These are phyloP conservation scores for Piaya cayana DNA, from an alignment of 2,113 vertebrate genomes.

Conservation along the genomic window DNA sequence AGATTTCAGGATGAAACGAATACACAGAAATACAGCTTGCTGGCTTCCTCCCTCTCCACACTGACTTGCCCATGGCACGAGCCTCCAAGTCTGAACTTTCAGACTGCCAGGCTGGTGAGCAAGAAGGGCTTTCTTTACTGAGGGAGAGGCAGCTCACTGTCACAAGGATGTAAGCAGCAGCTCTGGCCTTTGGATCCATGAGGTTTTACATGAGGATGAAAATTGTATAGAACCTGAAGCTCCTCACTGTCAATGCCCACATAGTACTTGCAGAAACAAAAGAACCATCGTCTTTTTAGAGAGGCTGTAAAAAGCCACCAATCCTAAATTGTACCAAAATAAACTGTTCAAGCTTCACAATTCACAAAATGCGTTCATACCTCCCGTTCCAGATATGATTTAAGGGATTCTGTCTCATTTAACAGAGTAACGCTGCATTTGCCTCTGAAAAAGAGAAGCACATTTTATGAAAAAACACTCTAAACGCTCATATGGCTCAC, in stretches of 20 bases:
- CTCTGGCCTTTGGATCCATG: neutral
- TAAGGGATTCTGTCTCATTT: slow-evolving; percentile 95
- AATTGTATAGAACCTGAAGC: neutral
- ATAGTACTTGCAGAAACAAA: neutral
- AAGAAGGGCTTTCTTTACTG: neutral
- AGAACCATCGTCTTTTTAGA: neutral
- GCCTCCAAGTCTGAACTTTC: neutral
- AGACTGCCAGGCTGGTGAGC: neutral
- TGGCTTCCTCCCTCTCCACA: neutral
- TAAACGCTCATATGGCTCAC: neutral
- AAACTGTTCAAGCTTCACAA: neutral
- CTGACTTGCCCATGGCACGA: neutral
- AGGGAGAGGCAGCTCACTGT: neutral
- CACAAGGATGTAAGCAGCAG: neutral
- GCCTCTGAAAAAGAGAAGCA: slow-evolving; percentile 79
- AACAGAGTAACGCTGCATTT: slow-evolving; percentile 98
- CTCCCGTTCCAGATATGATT: slow-evolving; percentile 96
- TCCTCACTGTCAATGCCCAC: neutral
- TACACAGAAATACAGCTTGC: neutral
- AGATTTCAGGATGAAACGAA: neutral
- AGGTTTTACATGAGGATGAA: neutral
- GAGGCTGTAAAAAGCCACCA: neutral
- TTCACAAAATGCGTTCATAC: slow-evolving; percentile 74
- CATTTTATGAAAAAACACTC: neutral
- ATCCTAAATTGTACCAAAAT: neutral